phyloP scores from a whole-genome alignment of 1,140 invertebrate genomes.

The Sycobia sp. region DNA sequence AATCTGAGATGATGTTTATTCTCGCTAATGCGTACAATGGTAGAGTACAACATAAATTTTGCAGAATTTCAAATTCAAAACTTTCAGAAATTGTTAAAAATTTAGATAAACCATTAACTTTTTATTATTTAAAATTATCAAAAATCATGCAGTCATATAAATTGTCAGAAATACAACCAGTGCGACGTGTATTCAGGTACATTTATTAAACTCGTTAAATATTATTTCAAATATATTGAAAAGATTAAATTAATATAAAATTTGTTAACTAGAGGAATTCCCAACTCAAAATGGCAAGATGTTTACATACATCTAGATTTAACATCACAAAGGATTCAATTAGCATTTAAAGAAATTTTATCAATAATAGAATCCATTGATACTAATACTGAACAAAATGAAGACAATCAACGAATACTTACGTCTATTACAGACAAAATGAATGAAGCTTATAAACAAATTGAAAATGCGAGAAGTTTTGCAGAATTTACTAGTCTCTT shows the following conservation, averaged over 20 bases:
- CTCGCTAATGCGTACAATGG: conserved; percentile 45
- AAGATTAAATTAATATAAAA: background rate
- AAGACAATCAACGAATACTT: conserved; percentile 34
- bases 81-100: conserved; percentile 38
- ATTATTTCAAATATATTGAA: no score
- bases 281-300: conserved; percentile 51
- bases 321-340: conserved; percentile 51
- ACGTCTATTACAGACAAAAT: conserved; percentile 41
- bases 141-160: conserved; percentile 43
- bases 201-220: conserved; percentile 16
- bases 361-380: conserved; percentile 50
- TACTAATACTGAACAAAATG: conserved; percentile 27
- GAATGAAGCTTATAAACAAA: conserved; percentile 46
- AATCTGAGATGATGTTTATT: conserved; percentile 54
- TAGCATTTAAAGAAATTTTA: conserved; percentile 44
- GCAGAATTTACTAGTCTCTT: conserved; percentile 50
- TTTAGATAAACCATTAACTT: conserved; percentile 36
- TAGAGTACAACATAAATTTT: conserved; percentile 29
- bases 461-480: conserved; percentile 51
- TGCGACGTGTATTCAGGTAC: conserved; percentile 43
- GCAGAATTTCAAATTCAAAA: conserved; percentile 39
- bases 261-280: conserved; percentile 36
- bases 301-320: conserved; percentile 52
- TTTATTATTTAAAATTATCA: conserved; percentile 40
- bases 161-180: conserved; percentile 37